These are phyloP conservation scores for Drosophila nr. fundita DNA, from an alignment of 2,888 invertebrate genomes.

Conservation along the genomic window DNA sequence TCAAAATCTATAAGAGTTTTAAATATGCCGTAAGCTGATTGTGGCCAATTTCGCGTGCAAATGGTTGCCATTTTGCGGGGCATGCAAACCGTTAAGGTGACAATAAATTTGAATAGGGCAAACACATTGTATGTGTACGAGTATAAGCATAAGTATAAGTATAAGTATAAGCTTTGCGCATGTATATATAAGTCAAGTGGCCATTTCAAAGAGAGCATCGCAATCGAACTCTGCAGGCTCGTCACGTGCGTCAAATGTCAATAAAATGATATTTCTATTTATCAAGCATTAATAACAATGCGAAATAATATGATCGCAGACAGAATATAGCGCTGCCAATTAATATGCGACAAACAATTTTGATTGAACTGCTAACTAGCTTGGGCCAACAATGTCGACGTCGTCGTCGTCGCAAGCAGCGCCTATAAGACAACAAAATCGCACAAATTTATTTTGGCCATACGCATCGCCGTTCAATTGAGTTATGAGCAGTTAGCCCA, in stretches of 20 bases:
- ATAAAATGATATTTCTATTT: constrained; percentile 64
- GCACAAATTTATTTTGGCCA: constrained; percentile 73
- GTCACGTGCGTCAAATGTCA: constrained; percentile 72
- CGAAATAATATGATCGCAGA: constrained; percentile 58
- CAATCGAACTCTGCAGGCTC: constrained; percentile 44
- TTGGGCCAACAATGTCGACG: constrained; percentile 11
- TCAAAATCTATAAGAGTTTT: neutral
- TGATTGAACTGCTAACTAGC: constrained; percentile 69
- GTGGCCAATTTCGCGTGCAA: neutral
- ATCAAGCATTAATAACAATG: constrained; percentile 59
- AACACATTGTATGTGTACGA: neutral
- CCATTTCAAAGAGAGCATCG: constrained; percentile 6
- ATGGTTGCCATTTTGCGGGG: neutral
- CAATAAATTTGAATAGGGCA: neutral
- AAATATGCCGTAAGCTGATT: neutral
- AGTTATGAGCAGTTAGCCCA: constrained; percentile 30
- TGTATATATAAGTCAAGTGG: neutral
- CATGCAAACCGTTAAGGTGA: neutral
- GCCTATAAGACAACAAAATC: constrained; percentile 62
- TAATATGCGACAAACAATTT: constrained; percentile 73
- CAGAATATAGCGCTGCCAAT: constrained; percentile 56
- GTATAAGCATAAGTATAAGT: neutral
- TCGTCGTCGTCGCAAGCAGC: constrained; percentile 8
- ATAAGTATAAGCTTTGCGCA: neutral
- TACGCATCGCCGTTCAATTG: constrained; percentile 50